Conservation (phyloP, 2,113 vertebrate species). For the Centropristis striata region DNA sequence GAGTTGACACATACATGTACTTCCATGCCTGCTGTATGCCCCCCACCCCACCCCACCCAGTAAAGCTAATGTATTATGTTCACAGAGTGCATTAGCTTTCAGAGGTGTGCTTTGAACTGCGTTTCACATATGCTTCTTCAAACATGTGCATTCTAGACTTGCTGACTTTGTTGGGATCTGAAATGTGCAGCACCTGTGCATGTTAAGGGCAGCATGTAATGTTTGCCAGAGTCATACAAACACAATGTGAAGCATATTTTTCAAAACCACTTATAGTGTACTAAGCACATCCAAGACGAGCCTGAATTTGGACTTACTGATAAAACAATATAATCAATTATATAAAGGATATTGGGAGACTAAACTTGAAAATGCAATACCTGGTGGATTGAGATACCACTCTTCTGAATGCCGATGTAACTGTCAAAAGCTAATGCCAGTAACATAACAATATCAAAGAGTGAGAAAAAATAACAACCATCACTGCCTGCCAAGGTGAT, state of each 20-base stretch:
- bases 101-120: not conserved
- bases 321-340: not conserved
- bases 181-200: not conserved
- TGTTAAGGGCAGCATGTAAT: not conserved
- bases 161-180: not conserved
- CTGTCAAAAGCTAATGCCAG: conserved; percentile 20
- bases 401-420: conserved; percentile 11
- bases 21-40: not conserved
- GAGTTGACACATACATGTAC: not conserved
- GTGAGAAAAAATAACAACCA: not conserved
- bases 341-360: not conserved
- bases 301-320: not conserved
- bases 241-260: not conserved
- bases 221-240: not conserved
- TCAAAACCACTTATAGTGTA: not conserved
- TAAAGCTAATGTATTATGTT: not conserved
- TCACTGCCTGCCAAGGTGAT: conserved; percentile 32
- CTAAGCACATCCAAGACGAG: not conserved
- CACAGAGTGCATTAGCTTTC: not conserved
- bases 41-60: not conserved
- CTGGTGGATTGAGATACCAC: conserved; percentile 15
- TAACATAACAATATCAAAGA: conserved; percentile 10
- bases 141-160: not conserved
- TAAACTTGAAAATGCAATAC: not conserved
- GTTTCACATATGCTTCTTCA: not conserved